Percentiles rank a stretch among this genome's conserved stretches.
phyloP scores from a whole-genome alignment of 2,797 vertebrate genomes.

The Tinamus major region DNA sequence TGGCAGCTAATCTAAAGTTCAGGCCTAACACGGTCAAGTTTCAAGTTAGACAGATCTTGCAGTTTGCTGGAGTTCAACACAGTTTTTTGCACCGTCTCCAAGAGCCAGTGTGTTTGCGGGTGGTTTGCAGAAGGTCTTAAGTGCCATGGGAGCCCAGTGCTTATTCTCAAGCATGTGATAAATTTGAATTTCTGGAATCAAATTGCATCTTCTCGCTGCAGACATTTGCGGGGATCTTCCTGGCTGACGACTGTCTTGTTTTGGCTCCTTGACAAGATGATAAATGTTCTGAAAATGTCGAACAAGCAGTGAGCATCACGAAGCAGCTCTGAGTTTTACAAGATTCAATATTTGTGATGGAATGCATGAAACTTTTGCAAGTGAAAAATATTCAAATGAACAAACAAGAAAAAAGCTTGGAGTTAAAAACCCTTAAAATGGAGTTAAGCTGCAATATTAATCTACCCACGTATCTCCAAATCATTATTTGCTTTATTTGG shows the following conservation, averaged over 20 bases:
- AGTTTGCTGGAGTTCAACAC: background rate
- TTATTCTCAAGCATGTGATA: background rate
- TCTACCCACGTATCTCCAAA: constrained; percentile 2
- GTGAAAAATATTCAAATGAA: constrained; percentile 10
- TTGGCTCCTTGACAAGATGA: background rate
- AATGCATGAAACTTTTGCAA: background rate
- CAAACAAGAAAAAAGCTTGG: background rate
- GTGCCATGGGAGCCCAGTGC: background rate
- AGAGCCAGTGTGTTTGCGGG: fast-evolving
- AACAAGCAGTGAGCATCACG: background rate
- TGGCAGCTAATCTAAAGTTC: background rate
- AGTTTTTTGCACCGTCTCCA: background rate
- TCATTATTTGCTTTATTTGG: background rate
- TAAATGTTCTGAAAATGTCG: background rate
- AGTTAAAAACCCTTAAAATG: background rate
- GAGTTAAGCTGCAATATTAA: background rate
- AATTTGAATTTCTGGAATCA: background rate
- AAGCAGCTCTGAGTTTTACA: background rate
- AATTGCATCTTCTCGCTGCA: background rate
- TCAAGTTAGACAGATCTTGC: background rate
- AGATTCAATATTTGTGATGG: background rate
- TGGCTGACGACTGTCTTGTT: background rate
- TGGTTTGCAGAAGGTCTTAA: background rate
- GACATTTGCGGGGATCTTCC: background rate
- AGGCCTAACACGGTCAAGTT: background rate